Evolutionary conservation across 2,797 vertebrate genomes (phyloP), one percentile per base, ranked within the genome.

Genomic region (Tachyglossus aculeatus): DNA sequence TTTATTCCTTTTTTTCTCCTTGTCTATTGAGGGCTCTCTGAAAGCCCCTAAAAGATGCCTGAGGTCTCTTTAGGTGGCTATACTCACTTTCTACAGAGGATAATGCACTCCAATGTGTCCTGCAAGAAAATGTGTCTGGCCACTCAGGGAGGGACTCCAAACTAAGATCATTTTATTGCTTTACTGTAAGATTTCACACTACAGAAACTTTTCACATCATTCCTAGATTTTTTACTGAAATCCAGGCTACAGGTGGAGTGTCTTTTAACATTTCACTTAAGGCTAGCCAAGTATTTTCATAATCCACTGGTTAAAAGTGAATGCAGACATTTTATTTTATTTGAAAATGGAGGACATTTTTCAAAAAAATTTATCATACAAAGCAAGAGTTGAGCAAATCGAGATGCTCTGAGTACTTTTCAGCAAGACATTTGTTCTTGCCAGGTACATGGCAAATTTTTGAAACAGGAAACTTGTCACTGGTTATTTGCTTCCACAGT

Each of bases 21-120:
- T 71, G 71, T 21, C 14, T 51, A 9, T 40, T 40, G 18, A 16
- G 27, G 64, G 24, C 10, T n/a, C n/a, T n/a, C n/a, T n/a, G n/a
- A n/a, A n/a, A n/a, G n/a, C n/a, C n/a, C n/a, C n/a, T n/a, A n/a
- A 38, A 68, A 54, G 53, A 32, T 54, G 31, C 38, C 54, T 67
- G 45, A 58, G 52, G 41, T 59, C 32, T 47, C 22, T n/a, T 44
- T 50, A 11, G 25, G 34, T 51, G 43, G 4, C 11, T 39, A 15
- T 7, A 37, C n/a, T 5, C 5, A 6, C 21, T 48, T 59, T 7
- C 4, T 19, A 10, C 19, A 12, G 15, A 7, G 8, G 5, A 33
- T 29, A 19, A 14, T 43, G 13, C 32, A 16, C 18, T 71, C 22
- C 19, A 48, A 73, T 47, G 3, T 13, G 6, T 9, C 15, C 57